These are phyloP conservation scores for Thryonomys swinderianus DNA, from an alignment of 2,113 vertebrate species.

Conservation along the genomic window DNA sequence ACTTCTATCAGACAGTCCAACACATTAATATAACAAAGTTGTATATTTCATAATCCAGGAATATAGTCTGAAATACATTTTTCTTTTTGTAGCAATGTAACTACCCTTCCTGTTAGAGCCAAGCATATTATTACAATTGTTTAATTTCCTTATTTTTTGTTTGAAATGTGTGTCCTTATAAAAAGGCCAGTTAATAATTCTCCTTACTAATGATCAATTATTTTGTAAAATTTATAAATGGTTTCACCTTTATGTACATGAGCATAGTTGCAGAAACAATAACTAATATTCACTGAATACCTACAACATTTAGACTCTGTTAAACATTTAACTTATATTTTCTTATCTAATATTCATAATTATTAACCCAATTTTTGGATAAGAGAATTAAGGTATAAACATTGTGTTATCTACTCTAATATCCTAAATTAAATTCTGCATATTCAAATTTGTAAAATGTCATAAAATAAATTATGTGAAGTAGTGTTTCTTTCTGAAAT, in stretches of 20 bases:
- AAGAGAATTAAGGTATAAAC: not conserved
- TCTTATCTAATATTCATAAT: not conserved
- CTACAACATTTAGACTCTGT: not conserved
- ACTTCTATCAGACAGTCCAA: not conserved
- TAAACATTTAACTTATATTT: not conserved
- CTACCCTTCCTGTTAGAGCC: not conserved
- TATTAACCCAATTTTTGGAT: not conserved
- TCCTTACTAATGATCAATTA: not conserved
- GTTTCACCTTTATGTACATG: not conserved
- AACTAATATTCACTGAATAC: not conserved
- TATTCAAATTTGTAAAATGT: not conserved
- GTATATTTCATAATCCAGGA: not conserved
- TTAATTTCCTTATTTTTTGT: not conserved
- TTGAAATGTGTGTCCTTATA: not conserved
- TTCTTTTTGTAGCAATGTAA: not conserved
- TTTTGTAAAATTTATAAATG: constrained; percentile 5
- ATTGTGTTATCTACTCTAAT: not conserved
- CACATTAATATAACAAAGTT: not conserved
- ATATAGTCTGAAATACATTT: not conserved
- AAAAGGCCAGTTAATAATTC: not conserved
- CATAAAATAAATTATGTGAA: not conserved
- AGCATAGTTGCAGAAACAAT: not conserved
- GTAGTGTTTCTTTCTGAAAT: not conserved
- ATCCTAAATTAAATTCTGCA: constrained; percentile 1
- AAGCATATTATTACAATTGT: not conserved